These are phyloP conservation scores for Gallinago stenura DNA, from an alignment of 2,797 vertebrate species.

Conservation along the genomic window DNA sequence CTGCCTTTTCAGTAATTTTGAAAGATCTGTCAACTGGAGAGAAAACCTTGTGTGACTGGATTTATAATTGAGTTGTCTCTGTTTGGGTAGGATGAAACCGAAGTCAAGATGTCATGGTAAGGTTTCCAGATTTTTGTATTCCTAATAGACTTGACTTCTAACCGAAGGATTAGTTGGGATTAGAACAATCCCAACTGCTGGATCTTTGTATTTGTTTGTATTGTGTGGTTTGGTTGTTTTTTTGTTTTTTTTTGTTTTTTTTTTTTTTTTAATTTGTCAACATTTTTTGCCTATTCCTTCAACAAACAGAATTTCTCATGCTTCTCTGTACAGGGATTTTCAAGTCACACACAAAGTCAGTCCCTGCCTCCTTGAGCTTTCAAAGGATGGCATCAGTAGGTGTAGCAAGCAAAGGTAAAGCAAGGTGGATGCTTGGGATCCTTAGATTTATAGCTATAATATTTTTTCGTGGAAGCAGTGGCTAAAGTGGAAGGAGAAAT, in stretches of 20 bases:
- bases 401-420: not conserved
- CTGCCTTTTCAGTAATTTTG: not conserved
- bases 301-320: not conserved
- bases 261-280: not conserved
- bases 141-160: too few relatives aligned
- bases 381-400: not conserved
- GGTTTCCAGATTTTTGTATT: not conserved
- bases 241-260: too few relatives aligned
- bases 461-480: not conserved
- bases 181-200: too few relatives aligned
- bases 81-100: not conserved
- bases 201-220: too few relatives aligned
- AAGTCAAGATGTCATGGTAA: not conserved
- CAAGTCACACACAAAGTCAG: not conserved
- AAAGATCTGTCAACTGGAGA: not conserved
- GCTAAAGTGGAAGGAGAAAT: not conserved
- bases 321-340: not conserved
- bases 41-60: not conserved
- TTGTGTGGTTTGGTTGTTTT: too few relatives aligned
- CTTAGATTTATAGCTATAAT: not conserved
- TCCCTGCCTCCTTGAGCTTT: not conserved
- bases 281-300: not conserved
- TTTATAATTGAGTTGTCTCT: not conserved
- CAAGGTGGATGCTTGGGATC: not conserved
- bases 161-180: too few relatives aligned